Conservation (phyloP, 2,888 invertebrate genomes). For the Orthosia gothica region DNA sequence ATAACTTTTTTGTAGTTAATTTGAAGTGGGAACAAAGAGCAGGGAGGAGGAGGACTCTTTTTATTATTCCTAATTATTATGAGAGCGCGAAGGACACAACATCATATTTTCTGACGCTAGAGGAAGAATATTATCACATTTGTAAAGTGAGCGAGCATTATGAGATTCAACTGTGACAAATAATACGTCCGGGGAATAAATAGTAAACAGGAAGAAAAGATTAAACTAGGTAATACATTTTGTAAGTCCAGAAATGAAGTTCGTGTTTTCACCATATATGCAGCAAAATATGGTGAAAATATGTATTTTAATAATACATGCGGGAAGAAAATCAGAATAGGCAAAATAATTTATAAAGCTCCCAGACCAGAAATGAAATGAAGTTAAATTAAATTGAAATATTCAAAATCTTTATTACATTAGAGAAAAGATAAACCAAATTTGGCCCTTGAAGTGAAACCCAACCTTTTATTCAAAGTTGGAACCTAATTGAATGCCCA, state of each 20-base stretch:
- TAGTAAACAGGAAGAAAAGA: constrained; percentile 20
- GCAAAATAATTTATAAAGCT: not conserved
- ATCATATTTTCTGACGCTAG: constrained; percentile 63
- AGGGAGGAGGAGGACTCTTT: constrained; percentile 48
- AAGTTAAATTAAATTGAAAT: not conserved
- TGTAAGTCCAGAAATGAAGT: constrained; percentile 1
- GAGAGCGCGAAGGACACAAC: constrained; percentile 55
- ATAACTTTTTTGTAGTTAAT: constrained; percentile 74
- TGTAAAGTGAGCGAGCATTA: constrained; percentile 33
- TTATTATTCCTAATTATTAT: constrained; percentile 61
- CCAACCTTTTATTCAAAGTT: not conserved
- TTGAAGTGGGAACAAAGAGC: constrained; percentile 70
- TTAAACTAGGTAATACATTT: constrained; percentile 17
- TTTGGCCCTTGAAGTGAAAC: not conserved
- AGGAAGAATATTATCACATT: constrained; percentile 46
- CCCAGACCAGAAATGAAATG: not conserved
- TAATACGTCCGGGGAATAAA: constrained; percentile 36
- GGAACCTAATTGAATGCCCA: not conserved
- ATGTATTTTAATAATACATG: not conserved
- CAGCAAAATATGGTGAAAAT: not conserved
- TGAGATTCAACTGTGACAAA: constrained; percentile 48
- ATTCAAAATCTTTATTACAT: not conserved
- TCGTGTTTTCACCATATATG: not conserved
- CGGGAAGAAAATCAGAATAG: not conserved
- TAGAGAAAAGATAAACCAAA: not conserved